These are phyloP conservation scores for Toxonevra muliebris DNA, from an alignment of 2,888 invertebrate species.

Conservation along the genomic window DNA sequence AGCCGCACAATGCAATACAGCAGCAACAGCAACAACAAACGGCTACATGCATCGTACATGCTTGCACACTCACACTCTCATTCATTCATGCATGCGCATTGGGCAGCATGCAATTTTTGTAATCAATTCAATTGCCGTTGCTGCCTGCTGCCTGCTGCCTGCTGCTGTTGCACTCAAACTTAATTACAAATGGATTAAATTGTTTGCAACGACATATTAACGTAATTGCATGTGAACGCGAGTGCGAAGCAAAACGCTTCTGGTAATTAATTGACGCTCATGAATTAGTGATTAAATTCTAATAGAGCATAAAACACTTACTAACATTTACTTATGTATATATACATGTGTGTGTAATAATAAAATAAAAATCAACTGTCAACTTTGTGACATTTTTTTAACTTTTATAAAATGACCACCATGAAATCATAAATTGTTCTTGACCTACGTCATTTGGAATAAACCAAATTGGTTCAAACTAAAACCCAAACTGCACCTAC, in stretches of 20 bases:
- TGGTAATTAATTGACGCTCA: conserved; percentile 26
- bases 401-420: conserved; percentile 38
- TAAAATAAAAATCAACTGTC: conserved; percentile 39
- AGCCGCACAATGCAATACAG: no score
- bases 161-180: conserved; percentile 8
- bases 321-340: neutral
- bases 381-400: conserved; percentile 51
- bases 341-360: neutral
- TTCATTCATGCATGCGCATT: neutral
- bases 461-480: neutral
- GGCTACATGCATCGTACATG: no score
- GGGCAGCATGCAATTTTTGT: neutral
- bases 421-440: conserved; percentile 22
- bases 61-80: neutral
- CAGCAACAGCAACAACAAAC: no score
- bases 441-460: conserved; percentile 7
- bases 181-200: conserved; percentile 14
- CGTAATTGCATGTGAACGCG: conserved; percentile 31
- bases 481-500: conserved; percentile 3
- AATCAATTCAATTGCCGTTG: conserved; percentile 20
- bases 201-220: conserved; percentile 28
- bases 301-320: neutral
- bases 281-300: conserved; percentile 23
- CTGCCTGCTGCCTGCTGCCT: conserved; percentile 2
- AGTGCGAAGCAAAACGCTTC: neutral